These are phyloP conservation scores for Meiosimyza platycephala DNA, from an alignment of 2,888 invertebrate species.

Conservation along the genomic window DNA sequence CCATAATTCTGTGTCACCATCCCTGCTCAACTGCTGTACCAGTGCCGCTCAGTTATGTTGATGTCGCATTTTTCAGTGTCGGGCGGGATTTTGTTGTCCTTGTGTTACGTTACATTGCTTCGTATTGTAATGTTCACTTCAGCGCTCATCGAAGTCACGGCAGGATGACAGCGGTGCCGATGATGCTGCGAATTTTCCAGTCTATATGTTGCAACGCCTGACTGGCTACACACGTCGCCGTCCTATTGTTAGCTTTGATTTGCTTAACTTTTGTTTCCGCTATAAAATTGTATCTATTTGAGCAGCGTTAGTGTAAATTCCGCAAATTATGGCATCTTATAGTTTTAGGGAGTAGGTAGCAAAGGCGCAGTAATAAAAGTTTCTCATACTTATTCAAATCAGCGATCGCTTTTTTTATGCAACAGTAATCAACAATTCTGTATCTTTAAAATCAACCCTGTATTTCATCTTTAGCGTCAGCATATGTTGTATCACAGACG, in stretches of 20 bases:
- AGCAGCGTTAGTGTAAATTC: not conserved
- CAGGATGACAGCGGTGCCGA: not conserved
- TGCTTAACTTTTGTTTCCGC: constrained; percentile 27
- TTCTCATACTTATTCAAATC: too few species aligned
- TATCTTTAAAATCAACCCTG: too few species aligned
- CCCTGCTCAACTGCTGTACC: not conserved
- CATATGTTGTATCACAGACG: too few species aligned
- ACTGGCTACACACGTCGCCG: constrained; percentile 31
- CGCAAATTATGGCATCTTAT: too few species aligned
- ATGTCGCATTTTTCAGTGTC: constrained; percentile 33
- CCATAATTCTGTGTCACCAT: not conserved
- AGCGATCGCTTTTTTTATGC: too few species aligned
- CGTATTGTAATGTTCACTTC: not conserved
- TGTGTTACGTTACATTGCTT: not conserved
- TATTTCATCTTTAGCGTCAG: too few species aligned
- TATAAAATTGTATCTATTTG: constrained; percentile 7
- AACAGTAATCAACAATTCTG: too few species aligned
- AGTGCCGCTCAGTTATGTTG: constrained; percentile 10
- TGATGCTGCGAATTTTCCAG: constrained; percentile 40
- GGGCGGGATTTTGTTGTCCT: constrained; percentile 23
- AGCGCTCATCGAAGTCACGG: constrained; percentile 4
- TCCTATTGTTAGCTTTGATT: constrained; percentile 1
- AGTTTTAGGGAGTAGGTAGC: too few species aligned
- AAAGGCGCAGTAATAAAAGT: too few species aligned
- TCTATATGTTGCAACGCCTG: constrained; percentile 41